Conservation (phyloP, 2,888 invertebrate genomes). For the Trissolcus brochymenae region DNA sequence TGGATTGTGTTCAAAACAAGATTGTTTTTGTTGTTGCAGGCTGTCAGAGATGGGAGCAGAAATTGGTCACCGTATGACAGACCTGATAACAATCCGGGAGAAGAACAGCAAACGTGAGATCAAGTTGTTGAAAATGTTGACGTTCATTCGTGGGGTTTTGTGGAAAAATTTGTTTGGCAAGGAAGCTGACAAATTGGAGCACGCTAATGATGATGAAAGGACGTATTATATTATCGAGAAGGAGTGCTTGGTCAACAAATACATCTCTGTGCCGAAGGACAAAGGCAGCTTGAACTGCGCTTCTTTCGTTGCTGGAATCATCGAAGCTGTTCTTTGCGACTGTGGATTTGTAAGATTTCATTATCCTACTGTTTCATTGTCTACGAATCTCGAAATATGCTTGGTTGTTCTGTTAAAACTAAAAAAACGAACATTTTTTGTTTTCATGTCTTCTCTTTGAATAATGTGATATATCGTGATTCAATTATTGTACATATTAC, state of each 20-base stretch:
- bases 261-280: constrained; percentile 98
- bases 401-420: too few relatives aligned
- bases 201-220: constrained; percentile 98
- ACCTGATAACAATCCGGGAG: constrained; percentile 95
- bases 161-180: constrained; percentile 99
- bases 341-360: constrained; percentile 96
- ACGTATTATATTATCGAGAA: constrained; percentile 99
- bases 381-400: too few relatives aligned
- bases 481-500: too few relatives aligned
- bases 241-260: constrained; percentile 97
- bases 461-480: too few relatives aligned
- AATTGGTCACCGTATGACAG: constrained; percentile 95
- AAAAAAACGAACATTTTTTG: too few relatives aligned
- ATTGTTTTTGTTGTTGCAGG: too few relatives aligned
- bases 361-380: too few relatives aligned
- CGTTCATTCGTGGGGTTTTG: constrained; percentile 96
- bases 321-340: constrained; percentile 95
- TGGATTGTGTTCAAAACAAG: too few relatives aligned
- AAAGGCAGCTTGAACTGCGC: constrained; percentile 98
- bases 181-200: constrained; percentile 98
- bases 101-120: constrained; percentile 95
- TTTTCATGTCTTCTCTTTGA: too few relatives aligned
- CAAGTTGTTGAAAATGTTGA: constrained; percentile 93
- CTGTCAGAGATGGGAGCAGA: constrained; percentile 95
- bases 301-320: constrained; percentile 98